Evolutionary conservation across 2,113 vertebrate genomes (phyloP), one percentile per base, ranked within the genome.

Genomic region (Nicator chloris): DNA sequence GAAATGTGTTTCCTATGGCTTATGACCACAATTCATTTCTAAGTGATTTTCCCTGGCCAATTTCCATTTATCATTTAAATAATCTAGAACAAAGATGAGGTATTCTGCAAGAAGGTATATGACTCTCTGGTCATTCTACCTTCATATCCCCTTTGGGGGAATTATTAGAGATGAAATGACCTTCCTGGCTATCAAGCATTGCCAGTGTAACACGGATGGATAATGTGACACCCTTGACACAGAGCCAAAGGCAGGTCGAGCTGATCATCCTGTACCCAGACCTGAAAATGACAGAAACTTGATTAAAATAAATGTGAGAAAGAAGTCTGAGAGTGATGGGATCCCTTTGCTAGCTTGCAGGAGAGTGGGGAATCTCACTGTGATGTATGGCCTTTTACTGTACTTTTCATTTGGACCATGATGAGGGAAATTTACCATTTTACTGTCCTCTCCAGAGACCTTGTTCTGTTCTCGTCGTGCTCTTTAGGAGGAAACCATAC

Each of bases 11-110:
- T 97, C 77, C 90, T 86, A 80, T 82, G 87, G 42, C 53, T 97
- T 97, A 70, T 60, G 77, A 93, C 90, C 73, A 86, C 89, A 94
- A 82, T 94, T 97, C 64, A 96, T 95, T 89, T 95, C 50, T 65
- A 95, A 95, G 59, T 91, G 77, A 93, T 95, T 96, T 96, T 95
- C 77, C 70, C 78, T 92, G 81, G 82, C 85, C 68, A 72, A 53
- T 97, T 97, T 97, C 83, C 81, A 96, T 97, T 92, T 97, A 81
- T 95, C 84, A 93, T 97, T 97, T 92, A 96, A 91, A 90, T 97
- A 97, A 96, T 97, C 49, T 91, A 93, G 90, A 95, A 94, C 81
- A 95, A 86, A 96, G 78, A 96, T 96, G 90, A 95, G 65, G 50
- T 97, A 87, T 71, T 96, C 81, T 85, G 80, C 45, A 88, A 95